Conservation (phyloP, 1,140 invertebrate species). For the Ptiloglossa arizonensis region DNA sequence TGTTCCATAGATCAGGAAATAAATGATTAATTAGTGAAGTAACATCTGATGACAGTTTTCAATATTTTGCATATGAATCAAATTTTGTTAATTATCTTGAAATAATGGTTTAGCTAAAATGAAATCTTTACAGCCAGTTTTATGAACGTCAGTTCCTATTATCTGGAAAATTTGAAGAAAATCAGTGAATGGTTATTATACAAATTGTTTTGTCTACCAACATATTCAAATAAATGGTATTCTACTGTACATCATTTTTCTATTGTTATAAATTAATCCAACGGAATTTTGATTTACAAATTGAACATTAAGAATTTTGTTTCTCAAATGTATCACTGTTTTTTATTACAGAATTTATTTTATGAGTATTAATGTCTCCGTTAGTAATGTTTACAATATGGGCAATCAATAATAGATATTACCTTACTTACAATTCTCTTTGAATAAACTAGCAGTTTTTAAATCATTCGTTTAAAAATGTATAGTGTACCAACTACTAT, state of each 20-base stretch:
- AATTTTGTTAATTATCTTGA: too few species aligned
- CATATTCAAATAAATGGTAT: too few species aligned
- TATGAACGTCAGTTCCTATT: too few species aligned
- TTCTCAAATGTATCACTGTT: background rate
- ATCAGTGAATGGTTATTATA: too few species aligned
- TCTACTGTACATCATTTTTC: background rate
- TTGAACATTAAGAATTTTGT: background rate
- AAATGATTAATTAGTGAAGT: background rate
- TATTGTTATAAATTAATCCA: background rate
- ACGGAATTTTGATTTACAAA: background rate
- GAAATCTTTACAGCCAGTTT: too few species aligned
- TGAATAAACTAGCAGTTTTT: background rate
- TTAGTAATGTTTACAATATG: background rate
- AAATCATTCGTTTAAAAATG: background rate
- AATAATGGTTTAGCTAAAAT: too few species aligned
- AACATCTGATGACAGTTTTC: background rate
- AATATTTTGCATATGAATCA: background rate
- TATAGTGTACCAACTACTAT: slow-evolving; percentile 7
- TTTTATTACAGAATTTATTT: background rate
- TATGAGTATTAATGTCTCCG: background rate
- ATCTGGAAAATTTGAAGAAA: too few species aligned
- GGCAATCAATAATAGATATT: background rate
- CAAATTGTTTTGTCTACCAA: too few species aligned
- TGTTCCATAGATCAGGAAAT: background rate
- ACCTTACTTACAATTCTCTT: background rate